Evolutionary conservation across 1,140 invertebrate species (phyloP).

Genomic region (Bilobella aurantiaca): DNA sequence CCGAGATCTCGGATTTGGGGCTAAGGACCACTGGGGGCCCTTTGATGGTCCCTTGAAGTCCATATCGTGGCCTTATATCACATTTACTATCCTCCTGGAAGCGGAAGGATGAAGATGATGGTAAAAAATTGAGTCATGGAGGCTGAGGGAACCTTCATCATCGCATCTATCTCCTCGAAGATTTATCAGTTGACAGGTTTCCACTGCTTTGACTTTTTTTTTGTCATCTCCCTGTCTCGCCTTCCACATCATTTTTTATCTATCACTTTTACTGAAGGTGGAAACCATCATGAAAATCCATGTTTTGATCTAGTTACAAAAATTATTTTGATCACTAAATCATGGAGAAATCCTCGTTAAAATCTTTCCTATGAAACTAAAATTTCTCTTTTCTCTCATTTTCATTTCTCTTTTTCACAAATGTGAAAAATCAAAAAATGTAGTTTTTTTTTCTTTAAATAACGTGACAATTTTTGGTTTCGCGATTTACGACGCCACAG

Average conservation of each 20-base stretch:
- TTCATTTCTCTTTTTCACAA: no score
- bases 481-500: no score
- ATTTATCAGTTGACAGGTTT: not conserved
- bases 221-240: not conserved
- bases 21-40: not conserved
- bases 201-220: not conserved
- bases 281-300: not conserved
- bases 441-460: no score
- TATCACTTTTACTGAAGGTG: not conserved
- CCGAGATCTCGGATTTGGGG: not conserved
- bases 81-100: no score
- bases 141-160: no score
- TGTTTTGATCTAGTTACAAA: no score
- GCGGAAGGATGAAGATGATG: not conserved
- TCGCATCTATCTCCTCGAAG: not conserved
- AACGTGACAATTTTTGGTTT: no score
- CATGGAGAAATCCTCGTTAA: no score
- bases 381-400: no score
- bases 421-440: no score
- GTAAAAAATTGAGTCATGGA: not conserved
- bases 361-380: no score
- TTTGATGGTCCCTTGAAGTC: not conserved
- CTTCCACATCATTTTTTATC: not conserved
- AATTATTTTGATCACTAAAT: no score
- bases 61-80: not conserved